Base-by-base conservation (phyloP, 2,113 vertebrate species). In the Sphaerodactylus townsendi region DNA sequence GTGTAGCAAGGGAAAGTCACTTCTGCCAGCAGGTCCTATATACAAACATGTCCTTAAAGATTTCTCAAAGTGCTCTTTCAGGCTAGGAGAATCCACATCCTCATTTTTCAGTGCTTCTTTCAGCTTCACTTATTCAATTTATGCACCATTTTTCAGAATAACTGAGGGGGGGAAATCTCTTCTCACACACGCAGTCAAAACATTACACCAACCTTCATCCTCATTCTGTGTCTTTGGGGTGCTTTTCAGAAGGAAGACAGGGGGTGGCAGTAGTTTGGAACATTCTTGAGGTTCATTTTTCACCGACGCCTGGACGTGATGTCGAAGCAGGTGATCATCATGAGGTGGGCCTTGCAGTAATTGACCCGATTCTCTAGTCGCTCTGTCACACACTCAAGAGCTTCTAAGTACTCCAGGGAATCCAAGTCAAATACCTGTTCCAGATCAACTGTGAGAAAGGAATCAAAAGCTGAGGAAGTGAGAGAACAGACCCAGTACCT, bases 321-420 rank as follows among this genome's bases (percentile, higher is more conserved):
- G 86, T 99, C 99, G 8, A 99, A 99, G 95, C 99, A 99, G 87
- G 99, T 99, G 93, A 99, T 97, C 98, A 99, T 99, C 99, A 99
- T 99, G 85, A 99, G 98, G 90, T 99, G 98, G 62, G 98, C 97
- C 96, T 99, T 99, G 96, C 98, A 99, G 96, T 99, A 99, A 95
- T 99, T 99, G 86, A 99, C 98, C 25, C 98, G 97, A 93, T 94
- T 99, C 94, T 99, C 98, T 91, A 99, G 96, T 85, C 98, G 98
- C 91, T 98, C 97, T 0, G 98, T 99, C 89, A 99, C 96, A 0
- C 96, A 98, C 94, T 99, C 98, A 35, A 99, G 96, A 10, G 98
- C 98, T 88, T 99, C 98, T 89, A 99, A 89, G 92, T 99, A 98
- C 93, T 99, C 98, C 94, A 99, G 89, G 56, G 99, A 99, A 95